phyloP scores from a whole-genome alignment of 2,113 vertebrate species.

The Cnemophilus loriae region DNA sequence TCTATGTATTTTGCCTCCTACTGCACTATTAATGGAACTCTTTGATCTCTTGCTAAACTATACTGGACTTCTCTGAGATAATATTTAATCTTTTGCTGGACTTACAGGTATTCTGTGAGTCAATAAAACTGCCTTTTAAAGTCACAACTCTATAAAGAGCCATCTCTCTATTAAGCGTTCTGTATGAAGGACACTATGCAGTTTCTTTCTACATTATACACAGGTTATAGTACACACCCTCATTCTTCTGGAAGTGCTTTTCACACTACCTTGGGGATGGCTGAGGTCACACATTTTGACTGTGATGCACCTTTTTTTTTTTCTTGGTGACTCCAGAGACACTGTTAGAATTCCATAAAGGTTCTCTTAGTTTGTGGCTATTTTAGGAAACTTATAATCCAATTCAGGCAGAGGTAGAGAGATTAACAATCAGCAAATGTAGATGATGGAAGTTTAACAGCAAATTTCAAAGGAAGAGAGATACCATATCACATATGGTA shows the following conservation, averaged over 20 bases:
- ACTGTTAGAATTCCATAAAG: not conserved
- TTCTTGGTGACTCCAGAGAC: not conserved
- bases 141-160: not conserved
- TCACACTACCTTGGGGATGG: not conserved
- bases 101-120: constrained; percentile 33
- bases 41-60: constrained; percentile 47
- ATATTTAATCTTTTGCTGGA: constrained; percentile 41
- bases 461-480: not conserved
- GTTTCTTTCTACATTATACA: not conserved
- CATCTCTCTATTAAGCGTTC: not conserved
- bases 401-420: not conserved
- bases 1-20: constrained; percentile 4
- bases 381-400: not conserved
- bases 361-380: not conserved
- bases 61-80: constrained; percentile 44
- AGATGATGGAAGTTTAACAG: not conserved
- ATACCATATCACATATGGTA: not conserved
- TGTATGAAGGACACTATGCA: not conserved
- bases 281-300: not conserved
- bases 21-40: constrained; percentile 43
- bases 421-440: not conserved
- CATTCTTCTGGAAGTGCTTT: not conserved
- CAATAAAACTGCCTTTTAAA: constrained; percentile 50
- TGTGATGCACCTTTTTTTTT: not conserved
- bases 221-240: not conserved